A percentile compares a stretch with the other conserved stretches of the same genome.
Conservation (phyloP, 2,797 vertebrate genomes). For the Acanthiza pusilla region DNA sequence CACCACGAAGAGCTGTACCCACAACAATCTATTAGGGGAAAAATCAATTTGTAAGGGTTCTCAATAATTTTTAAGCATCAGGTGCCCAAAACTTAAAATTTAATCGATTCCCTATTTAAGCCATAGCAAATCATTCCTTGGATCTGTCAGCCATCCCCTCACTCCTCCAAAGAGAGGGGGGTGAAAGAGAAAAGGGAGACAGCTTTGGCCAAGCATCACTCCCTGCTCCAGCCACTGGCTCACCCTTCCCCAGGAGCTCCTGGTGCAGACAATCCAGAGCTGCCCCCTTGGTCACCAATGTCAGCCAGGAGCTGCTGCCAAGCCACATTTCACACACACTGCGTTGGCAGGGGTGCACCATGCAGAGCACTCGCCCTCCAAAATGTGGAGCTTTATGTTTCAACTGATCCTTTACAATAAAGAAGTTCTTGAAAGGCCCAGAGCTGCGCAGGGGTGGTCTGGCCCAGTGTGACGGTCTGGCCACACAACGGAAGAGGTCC, state of each 20-base stretch:
- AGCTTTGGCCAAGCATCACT: neutral
- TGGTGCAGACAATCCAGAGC: fast-evolving
- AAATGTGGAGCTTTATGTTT: neutral
- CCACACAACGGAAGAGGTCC: neutral
- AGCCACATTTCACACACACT: neutral
- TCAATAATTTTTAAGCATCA: neutral
- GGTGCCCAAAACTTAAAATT: neutral
- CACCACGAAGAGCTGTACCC: neutral
- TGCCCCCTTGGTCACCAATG: fast-evolving
- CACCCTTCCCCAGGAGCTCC: neutral
- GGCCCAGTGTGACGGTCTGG: neutral
- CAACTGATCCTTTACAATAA: neutral
- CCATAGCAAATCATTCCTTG: neutral
- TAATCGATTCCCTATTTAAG: neutral
- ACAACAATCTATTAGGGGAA: neutral
- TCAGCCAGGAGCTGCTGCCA: neutral
- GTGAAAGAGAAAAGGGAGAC: neutral
- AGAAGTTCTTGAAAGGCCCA: neutral
- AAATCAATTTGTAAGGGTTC: neutral
- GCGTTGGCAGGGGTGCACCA: neutral
- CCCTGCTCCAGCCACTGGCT: neutral
- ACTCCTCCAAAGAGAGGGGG: neutral
- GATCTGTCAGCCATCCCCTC: neutral
- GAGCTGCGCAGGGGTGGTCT: neutral
- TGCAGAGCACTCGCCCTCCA: neutral